Evolutionary conservation across 2,888 invertebrate species (phyloP).

Genomic region (Megamerina dolium): DNA sequence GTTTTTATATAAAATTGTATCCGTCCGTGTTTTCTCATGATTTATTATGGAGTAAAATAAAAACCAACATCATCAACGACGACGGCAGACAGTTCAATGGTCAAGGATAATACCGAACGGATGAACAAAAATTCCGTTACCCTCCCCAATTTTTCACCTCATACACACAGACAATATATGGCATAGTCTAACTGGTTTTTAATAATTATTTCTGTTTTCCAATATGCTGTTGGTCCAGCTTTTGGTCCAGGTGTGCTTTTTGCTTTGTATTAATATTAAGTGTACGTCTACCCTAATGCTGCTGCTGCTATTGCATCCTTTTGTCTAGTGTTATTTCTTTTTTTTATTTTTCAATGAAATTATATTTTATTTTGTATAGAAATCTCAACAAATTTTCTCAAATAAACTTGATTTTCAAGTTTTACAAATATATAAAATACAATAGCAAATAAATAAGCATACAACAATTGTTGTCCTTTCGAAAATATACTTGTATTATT

Average conservation of each 20-base stretch:
- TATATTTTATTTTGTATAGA: slow-evolving; percentile 19
- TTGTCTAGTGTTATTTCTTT: slow-evolving; percentile 7
- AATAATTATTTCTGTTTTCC: not conserved
- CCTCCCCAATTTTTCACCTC: slow-evolving; percentile 13
- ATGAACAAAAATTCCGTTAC: slow-evolving; percentile 26
- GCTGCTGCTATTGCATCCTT: slow-evolving; percentile 8
- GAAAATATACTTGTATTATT: too few relatives aligned
- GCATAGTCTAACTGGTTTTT: not conserved
- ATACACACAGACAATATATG: slow-evolving; percentile 7
- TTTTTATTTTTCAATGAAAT: slow-evolving; percentile 15
- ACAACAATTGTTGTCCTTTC: too few relatives aligned
- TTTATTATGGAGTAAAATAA: slow-evolving; percentile 7
- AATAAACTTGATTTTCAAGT: slow-evolving; percentile 39
- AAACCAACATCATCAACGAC: too few relatives aligned
- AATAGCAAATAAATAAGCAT: too few relatives aligned
- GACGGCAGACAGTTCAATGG: slow-evolving; percentile 40
- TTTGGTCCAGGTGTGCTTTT: slow-evolving; percentile 25
- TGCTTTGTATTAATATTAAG: slow-evolving; percentile 19
- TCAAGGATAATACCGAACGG: slow-evolving; percentile 36
- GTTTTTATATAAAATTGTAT: too few relatives aligned
- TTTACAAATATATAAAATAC: too few relatives aligned
- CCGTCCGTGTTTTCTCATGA: slow-evolving; percentile 28
- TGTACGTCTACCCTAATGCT: too few relatives aligned
- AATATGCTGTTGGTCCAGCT: slow-evolving; percentile 20
- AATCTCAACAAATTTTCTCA: slow-evolving; percentile 29